Evolutionary conservation across 1,140 invertebrate species (phyloP), one percentile per base, ranked within the genome.

Genomic region (Brachionus rotundiformis): DNA sequence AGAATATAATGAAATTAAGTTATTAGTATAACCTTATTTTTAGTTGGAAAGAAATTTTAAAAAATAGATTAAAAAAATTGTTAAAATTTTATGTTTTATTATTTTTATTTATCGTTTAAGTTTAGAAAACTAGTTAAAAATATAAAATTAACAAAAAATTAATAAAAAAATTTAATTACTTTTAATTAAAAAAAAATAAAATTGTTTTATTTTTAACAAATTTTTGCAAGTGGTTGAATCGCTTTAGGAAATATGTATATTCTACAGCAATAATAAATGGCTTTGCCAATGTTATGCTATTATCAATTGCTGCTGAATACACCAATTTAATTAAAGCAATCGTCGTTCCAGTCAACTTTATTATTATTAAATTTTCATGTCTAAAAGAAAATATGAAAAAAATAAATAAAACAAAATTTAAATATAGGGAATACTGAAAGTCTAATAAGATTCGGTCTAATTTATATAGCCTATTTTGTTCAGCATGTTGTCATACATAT

Each of bases 211-310:
- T n/a, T 29, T 29, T 13, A 63, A 77, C 10, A 16, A n/a, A n/a
- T n/a, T n/a, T n/a, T n/a, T n/a, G n/a, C n/a, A n/a, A n/a, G n/a
- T n/a, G n/a, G 73, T 10, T 77, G 44, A 2, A 25, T 47, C 8
- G 47, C 29, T 79, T 79, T 79, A 33, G 23, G 59, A 79, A 79
- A 63, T 79, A 79, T 79, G 76, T 79, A 79, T 63, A 79, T 79
- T 79, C 76, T 79, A 79, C 76, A 79, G 76, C 76, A 79, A 79
- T 79, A 79, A 79, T 79, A 79, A 79, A 23, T 54, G 44, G 36
- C 23, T 6, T 23, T 13, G 41, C 29, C 41, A 6, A 19, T 16
- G 29, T 59, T 63, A 13, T 59, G 25, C 76, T 79, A 59, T 79
- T 79, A 79, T 79, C 33, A 19, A 79, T 79, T 79, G 76, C 76